Conservation (phyloP, 2,113 vertebrate genomes). For the Apteryx mantelli region DNA sequence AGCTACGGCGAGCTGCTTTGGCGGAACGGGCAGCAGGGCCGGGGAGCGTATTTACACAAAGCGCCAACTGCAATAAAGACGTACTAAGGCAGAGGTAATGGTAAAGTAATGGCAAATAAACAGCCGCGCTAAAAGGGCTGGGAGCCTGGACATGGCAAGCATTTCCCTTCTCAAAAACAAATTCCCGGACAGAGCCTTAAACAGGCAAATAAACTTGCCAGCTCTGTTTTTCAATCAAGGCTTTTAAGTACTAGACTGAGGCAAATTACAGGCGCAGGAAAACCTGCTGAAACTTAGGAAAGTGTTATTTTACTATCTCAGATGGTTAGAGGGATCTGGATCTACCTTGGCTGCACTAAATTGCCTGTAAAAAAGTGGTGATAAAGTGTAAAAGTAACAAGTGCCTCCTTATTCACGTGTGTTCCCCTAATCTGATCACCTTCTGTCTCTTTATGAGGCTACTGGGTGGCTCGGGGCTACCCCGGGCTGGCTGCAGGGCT, state of each 20-base stretch:
- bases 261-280: slow-evolving; percentile 12
- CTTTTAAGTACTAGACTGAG: slow-evolving; percentile 52
- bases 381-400: slow-evolving; percentile 75
- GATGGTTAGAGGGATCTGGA: slow-evolving; percentile 22
- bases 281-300: slow-evolving; percentile 57
- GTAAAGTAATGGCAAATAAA: slow-evolving; percentile 60
- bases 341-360: slow-evolving; percentile 54
- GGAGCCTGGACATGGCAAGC: slow-evolving; percentile 9
- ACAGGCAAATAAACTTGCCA: slow-evolving; percentile 68
- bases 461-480: slow-evolving; percentile 56
- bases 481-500: slow-evolving; percentile 23
- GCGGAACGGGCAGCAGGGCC: background rate
- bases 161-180: slow-evolving; percentile 68
- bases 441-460: slow-evolving; percentile 74
- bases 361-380: slow-evolving; percentile 63
- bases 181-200: slow-evolving; percentile 65
- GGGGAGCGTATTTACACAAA: background rate
- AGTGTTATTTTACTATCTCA: slow-evolving; percentile 59
- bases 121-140: slow-evolving; percentile 37
- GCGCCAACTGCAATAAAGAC: slow-evolving; percentile 50
- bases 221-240: slow-evolving; percentile 54
- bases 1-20: background rate
- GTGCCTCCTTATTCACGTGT: slow-evolving; percentile 53
- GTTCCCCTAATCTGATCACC: slow-evolving; percentile 65
- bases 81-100: slow-evolving; percentile 17